phyloP scores from a whole-genome alignment of 2,797 vertebrate genomes.

The Rhinoraja longicauda region DNA sequence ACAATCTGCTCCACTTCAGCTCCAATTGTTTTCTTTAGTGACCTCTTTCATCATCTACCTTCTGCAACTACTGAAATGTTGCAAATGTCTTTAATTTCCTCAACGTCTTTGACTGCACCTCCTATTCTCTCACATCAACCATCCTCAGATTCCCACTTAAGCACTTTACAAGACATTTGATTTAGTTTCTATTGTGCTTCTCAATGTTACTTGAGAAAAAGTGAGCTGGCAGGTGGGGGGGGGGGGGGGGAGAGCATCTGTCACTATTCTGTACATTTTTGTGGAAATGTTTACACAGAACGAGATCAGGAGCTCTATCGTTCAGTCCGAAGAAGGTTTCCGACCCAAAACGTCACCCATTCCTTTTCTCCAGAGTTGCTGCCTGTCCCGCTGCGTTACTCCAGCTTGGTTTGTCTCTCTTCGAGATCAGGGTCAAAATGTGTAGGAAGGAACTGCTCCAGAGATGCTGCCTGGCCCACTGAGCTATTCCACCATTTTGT shows the following conservation, averaged over 20 bases:
- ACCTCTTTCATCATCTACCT: not conserved
- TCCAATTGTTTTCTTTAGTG: not conserved
- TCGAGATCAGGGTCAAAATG: too few relatives aligned
- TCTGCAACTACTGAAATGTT: not conserved
- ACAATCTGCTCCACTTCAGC: not conserved
- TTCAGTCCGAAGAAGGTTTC: too few relatives aligned
- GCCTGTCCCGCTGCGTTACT: too few relatives aligned
- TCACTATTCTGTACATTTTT: not conserved
- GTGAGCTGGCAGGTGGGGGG: not conserved
- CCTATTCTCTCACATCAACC: not conserved
- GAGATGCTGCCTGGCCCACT: too few relatives aligned
- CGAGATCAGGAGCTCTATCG: not conserved
- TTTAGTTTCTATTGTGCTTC: not conserved
- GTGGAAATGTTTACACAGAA: not conserved
- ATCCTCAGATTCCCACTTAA: not conserved
- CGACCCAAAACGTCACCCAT: too few relatives aligned
- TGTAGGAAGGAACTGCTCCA: too few relatives aligned
- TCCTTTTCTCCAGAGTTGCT: too few relatives aligned
- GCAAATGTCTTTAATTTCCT: not conserved
- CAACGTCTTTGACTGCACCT: not conserved
- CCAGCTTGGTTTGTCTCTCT: too few relatives aligned
- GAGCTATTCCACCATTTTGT: too few relatives aligned
- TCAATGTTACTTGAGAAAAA: not conserved
- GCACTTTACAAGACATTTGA: not conserved
- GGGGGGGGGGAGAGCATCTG: not conserved